These are phyloP conservation scores for Meta bourneti DNA, from an alignment of 2,888 invertebrate genomes.

Conservation along the genomic window DNA sequence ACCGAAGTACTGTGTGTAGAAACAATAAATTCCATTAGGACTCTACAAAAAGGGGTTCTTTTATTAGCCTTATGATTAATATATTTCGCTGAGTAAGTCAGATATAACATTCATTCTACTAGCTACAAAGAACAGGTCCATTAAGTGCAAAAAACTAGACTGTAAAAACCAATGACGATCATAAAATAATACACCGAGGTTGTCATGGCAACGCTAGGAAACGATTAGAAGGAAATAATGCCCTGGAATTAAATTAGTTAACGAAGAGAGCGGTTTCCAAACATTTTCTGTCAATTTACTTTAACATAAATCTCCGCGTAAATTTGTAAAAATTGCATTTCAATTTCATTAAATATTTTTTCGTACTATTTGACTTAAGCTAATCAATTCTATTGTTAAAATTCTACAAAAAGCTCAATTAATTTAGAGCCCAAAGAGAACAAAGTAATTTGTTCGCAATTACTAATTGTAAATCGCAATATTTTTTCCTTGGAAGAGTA, in stretches of 20 bases:
- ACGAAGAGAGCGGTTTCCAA: neutral
- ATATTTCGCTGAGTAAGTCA: neutral
- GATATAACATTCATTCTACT: neutral
- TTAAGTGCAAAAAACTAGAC: neutral
- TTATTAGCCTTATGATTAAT: neutral
- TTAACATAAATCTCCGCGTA: too few relatives aligned
- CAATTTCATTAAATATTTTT: too few relatives aligned
- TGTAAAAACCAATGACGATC: neutral
- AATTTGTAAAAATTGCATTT: too few relatives aligned
- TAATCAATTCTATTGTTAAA: too few relatives aligned
- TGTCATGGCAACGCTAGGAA: neutral
- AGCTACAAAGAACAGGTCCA: neutral
- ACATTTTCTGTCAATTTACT: too few relatives aligned
- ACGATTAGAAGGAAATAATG: neutral
- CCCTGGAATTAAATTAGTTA: neutral
- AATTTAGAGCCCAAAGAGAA: too few relatives aligned
- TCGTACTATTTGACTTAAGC: too few relatives aligned
- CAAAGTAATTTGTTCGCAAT: too few relatives aligned
- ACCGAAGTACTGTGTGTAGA: neutral
- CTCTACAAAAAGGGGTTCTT: neutral
- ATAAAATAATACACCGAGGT: neutral
- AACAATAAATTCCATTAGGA: neutral
- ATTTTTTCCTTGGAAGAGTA: too few relatives aligned
- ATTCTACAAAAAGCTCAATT: too few relatives aligned
- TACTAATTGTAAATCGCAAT: too few relatives aligned